Percentiles rank a stretch among this genome's conserved stretches.
phyloP scores from a whole-genome alignment of 2,113 vertebrate species.

The Neolamprologus falcicula region DNA sequence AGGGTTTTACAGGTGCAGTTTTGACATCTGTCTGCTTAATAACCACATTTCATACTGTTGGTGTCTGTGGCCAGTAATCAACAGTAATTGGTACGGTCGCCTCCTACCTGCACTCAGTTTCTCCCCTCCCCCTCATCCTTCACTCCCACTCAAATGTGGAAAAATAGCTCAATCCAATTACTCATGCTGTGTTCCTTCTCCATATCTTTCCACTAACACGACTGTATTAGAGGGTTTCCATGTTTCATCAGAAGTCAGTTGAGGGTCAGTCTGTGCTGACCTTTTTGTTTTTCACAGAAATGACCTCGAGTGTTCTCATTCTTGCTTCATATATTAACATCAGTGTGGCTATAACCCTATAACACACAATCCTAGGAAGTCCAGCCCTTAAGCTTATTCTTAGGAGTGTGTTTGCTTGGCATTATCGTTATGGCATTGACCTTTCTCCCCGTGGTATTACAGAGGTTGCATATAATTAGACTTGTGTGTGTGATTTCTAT shows the following conservation, averaged over 20 bases:
- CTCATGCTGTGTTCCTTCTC: constrained; percentile 4
- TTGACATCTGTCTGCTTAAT: not conserved
- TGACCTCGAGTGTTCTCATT: not conserved
- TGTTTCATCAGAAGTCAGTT: not conserved
- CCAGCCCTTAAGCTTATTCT: constrained; percentile 39
- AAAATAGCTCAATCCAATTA: constrained; percentile 49
- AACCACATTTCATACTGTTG: not conserved
- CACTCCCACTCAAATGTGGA: constrained; percentile 38
- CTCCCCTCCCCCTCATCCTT: not conserved
- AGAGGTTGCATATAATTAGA: not conserved
- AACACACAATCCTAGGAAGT: constrained; percentile 60
- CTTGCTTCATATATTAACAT: not conserved
- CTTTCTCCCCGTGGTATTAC: not conserved
- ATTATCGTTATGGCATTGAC: not conserved
- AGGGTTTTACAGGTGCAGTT: not conserved
- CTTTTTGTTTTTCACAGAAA: not conserved
- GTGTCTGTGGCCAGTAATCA: constrained; percentile 8
- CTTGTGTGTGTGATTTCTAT: not conserved
- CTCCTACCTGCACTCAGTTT: constrained; percentile 14
- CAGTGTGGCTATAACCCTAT: not conserved
- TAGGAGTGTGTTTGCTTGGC: constrained; percentile 9
- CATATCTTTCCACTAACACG: not conserved
- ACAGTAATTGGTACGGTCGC: constrained; percentile 9
- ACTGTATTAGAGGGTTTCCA: not conserved
- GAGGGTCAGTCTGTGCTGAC: not conserved